Conservation (phyloP, 2,113 vertebrate species). For the Probosciger aterrimus region DNA sequence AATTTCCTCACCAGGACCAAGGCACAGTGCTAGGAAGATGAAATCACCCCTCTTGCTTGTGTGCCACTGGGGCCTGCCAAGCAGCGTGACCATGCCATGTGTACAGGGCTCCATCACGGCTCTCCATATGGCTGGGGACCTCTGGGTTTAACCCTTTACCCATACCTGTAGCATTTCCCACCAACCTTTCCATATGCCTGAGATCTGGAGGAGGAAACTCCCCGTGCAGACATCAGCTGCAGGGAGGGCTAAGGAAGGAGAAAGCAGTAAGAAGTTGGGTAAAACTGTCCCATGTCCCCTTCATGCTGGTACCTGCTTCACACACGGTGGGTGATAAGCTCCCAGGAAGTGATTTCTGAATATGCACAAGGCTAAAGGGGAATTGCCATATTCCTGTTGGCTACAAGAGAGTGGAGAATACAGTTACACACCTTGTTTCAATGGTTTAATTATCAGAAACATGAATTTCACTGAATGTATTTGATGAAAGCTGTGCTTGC, state of each 20-base stretch:
- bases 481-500: neutral
- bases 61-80: neutral
- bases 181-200: neutral
- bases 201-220: neutral
- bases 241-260: neutral
- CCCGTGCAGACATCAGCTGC: rapidly evolving
- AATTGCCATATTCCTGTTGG: neutral
- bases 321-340: neutral
- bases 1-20: neutral
- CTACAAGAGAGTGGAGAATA: neutral
- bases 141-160: neutral
- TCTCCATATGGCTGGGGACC: neutral
- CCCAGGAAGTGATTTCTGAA: neutral
- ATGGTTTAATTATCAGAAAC: neutral
- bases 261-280: neutral
- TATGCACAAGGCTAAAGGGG: neutral
- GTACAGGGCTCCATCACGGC: neutral
- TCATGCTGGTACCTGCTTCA: neutral
- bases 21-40: neutral
- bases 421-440: neutral
- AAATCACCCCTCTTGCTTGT: neutral
- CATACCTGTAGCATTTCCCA: neutral
- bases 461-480: neutral
- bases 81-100: rapidly evolving
- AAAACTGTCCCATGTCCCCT: neutral